Conservation (phyloP, 2,113 vertebrate species). For the Phylloscopus whistleri region DNA sequence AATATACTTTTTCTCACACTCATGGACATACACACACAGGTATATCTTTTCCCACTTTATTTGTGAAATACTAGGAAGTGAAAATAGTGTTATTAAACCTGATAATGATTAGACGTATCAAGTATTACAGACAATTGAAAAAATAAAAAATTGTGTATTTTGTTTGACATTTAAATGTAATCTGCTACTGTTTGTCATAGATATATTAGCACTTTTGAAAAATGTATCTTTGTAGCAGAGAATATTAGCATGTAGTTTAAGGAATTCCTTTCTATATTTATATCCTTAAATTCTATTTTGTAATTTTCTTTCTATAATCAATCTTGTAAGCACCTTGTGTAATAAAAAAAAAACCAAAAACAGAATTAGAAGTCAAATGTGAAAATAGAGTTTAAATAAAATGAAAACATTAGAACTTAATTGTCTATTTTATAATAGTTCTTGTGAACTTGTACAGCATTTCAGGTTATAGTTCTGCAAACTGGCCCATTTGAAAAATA, state of each 20-base stretch:
- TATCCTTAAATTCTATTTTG: slow-evolving; percentile 47
- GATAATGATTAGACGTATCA: slow-evolving; percentile 27
- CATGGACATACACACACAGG: background rate
- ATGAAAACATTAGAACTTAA: slow-evolving; percentile 22
- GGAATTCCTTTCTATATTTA: slow-evolving; percentile 63
- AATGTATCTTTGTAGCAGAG: slow-evolving; percentile 66
- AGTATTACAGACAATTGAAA: slow-evolving; percentile 16
- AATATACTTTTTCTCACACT: background rate
- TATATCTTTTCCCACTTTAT: background rate
- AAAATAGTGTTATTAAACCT: slow-evolving; percentile 43
- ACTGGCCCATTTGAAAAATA: slow-evolving; percentile 37
- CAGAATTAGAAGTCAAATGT: slow-evolving; percentile 65
- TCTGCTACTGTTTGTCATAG: slow-evolving; percentile 64
- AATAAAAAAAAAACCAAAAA: background rate
- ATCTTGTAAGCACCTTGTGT: slow-evolving; percentile 60
- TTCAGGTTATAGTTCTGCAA: slow-evolving; percentile 39
- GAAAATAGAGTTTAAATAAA: slow-evolving; percentile 61
- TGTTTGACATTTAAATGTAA: slow-evolving; percentile 64
- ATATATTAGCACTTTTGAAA: slow-evolving; percentile 67
- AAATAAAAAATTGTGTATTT: background rate
- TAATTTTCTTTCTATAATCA: slow-evolving; percentile 36
- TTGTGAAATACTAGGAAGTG: slow-evolving; percentile 24
- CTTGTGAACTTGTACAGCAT: slow-evolving; percentile 37
- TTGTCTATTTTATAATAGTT: slow-evolving; percentile 45
- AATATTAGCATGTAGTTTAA: slow-evolving; percentile 58